Conservation (phyloP, 2,113 vertebrate genomes). For the Lasiurus cinereus region DNA sequence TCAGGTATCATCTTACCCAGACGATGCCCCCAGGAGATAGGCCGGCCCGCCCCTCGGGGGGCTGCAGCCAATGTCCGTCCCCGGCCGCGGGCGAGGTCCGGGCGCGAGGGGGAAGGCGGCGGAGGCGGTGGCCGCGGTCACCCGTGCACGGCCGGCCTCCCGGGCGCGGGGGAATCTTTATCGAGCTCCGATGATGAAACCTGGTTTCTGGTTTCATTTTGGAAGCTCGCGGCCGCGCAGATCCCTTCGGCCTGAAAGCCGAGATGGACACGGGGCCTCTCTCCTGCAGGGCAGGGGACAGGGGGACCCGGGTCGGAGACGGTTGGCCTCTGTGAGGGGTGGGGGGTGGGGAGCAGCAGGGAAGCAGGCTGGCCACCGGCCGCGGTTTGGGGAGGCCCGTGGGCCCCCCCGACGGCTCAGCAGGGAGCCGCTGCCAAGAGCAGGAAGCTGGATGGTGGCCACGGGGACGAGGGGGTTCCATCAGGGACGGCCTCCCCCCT, state of each 20-base stretch:
- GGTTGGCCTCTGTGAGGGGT: neutral
- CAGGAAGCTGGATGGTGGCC: neutral
- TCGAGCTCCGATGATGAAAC: slow-evolving; percentile 84
- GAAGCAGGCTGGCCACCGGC: neutral
- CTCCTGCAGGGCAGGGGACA: neutral
- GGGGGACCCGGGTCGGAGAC: slow-evolving; percentile 11
- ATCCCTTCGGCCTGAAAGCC: slow-evolving; percentile 72
- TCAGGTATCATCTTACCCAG: slow-evolving; percentile 72
- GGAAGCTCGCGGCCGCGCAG: slow-evolving; percentile 81
- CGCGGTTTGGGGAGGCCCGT: accelerated
- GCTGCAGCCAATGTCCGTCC: neutral
- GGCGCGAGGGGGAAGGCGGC: slow-evolving; percentile 26
- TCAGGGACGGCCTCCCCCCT: neutral
- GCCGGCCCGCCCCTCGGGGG: neutral
- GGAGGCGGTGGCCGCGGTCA: neutral
- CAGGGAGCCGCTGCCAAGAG: neutral
- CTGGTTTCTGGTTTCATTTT: slow-evolving; percentile 86
- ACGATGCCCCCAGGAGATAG: slow-evolving; percentile 61
- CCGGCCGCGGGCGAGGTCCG: neutral
- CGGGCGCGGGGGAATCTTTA: slow-evolving; percentile 82
- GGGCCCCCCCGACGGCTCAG: neutral
- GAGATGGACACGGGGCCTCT: slow-evolving; percentile 13
- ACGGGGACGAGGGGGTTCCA: neutral
- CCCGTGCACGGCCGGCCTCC: slow-evolving; percentile 18
- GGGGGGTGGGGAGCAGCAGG: neutral